Conservation (phyloP, 1,140 invertebrate genomes). For the Eumeta japonica region DNA sequence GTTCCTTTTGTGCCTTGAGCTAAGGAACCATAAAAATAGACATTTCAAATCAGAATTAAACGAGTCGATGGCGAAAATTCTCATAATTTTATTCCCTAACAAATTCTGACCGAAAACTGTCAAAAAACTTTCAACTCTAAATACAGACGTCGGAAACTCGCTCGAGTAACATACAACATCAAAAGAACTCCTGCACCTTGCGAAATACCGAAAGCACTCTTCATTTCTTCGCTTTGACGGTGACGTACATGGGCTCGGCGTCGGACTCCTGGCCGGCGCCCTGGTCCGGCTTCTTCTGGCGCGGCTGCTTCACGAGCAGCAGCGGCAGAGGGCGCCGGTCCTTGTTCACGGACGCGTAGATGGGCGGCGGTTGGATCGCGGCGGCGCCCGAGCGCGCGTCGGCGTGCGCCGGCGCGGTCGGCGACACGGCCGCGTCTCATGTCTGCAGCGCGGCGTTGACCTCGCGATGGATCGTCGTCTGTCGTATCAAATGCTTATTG, state of each 20-base stretch:
- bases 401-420: background rate
- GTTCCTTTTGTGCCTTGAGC: too few species aligned
- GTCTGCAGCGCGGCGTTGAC: conserved; percentile 76
- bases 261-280: conserved; percentile 6
- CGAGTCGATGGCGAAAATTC: too few species aligned
- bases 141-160: too few species aligned
- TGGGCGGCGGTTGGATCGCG: conserved; percentile 23
- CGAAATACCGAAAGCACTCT: conserved; percentile 40
- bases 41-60: too few species aligned
- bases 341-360: conserved; percentile 31
- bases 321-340: conserved; percentile 15
- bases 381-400: background rate
- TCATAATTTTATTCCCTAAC: too few species aligned
- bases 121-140: too few species aligned
- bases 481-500: too few species aligned
- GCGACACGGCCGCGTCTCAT: conserved; percentile 56
- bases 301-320: conserved; percentile 15
- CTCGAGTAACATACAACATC: too few species aligned
- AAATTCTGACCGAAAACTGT: too few species aligned
- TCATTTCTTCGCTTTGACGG: conserved; percentile 34
- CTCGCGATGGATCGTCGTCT: conserved; percentile 76
- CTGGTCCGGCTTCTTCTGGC: conserved; percentile 8
- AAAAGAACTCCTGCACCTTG: conserved; percentile 41
- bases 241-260: conserved; percentile 26
- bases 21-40: too few species aligned